Percentiles rank a stretch among this genome's conserved stretches.
Conservation (phyloP, 1,140 invertebrate species). For the Fopius arisanus region DNA sequence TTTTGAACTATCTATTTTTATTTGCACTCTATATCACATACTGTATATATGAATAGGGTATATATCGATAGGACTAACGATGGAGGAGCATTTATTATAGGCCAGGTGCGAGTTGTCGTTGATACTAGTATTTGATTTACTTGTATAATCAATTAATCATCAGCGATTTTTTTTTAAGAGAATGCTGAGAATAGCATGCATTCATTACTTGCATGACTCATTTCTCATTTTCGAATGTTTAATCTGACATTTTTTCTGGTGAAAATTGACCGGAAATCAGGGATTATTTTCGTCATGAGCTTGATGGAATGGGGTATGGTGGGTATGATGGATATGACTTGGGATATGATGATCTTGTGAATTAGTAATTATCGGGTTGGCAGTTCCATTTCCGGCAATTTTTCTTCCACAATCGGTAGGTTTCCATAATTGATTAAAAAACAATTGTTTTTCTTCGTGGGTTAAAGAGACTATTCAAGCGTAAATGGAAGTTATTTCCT, state of each 20-base stretch:
- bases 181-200: conserved; percentile 36
- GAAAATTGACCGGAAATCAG: conserved; percentile 38
- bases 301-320: neutral
- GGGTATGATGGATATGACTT: too few relatives aligned
- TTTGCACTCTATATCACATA: conserved; percentile 52
- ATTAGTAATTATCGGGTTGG: conserved; percentile 23
- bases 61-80: conserved; percentile 12
- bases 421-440: conserved; percentile 21
- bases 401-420: conserved; percentile 30
- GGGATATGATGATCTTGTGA: too few relatives aligned
- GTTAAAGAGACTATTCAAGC: conserved; percentile 2
- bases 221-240: conserved; percentile 19
- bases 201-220: conserved; percentile 19
- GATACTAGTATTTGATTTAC: conserved; percentile 4
- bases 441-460: conserved; percentile 19
- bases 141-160: neutral
- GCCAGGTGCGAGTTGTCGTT: conserved; percentile 21
- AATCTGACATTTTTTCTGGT: conserved; percentile 8
- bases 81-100: conserved; percentile 3
- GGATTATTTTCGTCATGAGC: conserved; percentile 31
- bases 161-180: neutral
- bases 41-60: conserved; percentile 25
- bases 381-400: conserved; percentile 34
- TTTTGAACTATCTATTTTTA: conserved; percentile 60
- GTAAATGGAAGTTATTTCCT: neutral